Evolutionary conservation across 2,113 vertebrate genomes (phyloP).

Genomic region (Bufo bufo): DNA sequence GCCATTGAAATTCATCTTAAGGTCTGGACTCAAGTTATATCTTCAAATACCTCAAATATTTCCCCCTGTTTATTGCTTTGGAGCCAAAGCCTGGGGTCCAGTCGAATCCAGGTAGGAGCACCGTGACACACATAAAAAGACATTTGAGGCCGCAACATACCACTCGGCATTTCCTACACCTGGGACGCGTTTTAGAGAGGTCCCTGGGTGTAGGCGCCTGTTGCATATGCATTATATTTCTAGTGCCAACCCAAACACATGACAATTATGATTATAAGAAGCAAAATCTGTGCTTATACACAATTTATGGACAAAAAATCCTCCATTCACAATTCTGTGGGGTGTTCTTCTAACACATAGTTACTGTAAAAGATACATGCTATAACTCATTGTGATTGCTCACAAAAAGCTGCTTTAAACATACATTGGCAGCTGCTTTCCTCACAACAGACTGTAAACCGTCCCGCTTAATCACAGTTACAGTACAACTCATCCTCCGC

Average conservation of each 20-base stretch:
- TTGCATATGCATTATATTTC: too few species aligned
- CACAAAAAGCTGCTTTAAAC: conserved; percentile 51
- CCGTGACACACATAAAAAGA: too few species aligned
- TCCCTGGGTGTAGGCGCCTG: too few species aligned
- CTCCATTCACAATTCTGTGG: not conserved
- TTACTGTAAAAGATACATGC: conserved; percentile 29
- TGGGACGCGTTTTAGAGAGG: too few species aligned
- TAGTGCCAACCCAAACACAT: not conserved
- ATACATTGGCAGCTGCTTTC: conserved; percentile 55
- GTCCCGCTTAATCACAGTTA: conserved; percentile 54
- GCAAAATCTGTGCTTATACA: not conserved
- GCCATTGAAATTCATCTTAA: too few species aligned
- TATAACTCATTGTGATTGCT: conserved; percentile 51
- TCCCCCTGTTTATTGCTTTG: too few species aligned
- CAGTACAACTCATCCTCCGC: conserved; percentile 50
- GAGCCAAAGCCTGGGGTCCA: too few species aligned
- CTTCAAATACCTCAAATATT: too few species aligned
- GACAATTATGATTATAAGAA: not conserved
- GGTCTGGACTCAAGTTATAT: too few species aligned
- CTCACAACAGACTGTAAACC: conserved; percentile 55
- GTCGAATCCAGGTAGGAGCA: too few species aligned
- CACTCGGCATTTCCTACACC: too few species aligned
- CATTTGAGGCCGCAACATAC: too few species aligned
- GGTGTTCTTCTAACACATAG: conserved; percentile 17
- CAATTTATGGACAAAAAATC: not conserved